Base-by-base conservation (phyloP, 2,888 invertebrate genomes). In the Aromia moschata region DNA sequence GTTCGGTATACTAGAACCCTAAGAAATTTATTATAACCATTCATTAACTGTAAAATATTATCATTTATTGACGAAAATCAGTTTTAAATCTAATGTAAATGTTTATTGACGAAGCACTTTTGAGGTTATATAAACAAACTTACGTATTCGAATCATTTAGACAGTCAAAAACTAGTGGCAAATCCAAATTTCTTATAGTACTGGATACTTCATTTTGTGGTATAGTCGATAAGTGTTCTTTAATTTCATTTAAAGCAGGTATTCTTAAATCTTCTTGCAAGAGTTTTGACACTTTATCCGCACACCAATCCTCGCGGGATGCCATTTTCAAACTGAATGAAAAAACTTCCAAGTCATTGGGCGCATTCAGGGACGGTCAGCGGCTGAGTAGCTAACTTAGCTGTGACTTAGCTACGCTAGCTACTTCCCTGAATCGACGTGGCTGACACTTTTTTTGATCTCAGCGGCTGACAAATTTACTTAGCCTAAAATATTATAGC, bases 81-180 rank as follows among this genome's bases (percentile, higher is more conserved):
- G 1, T 12, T 12, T 18, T 38, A 30, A 25, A 43, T 18, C 12
- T 14, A 20, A 58, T 46, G 47, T 18, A 38, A 53, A 51, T 10
- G 52, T 37, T 47, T 40, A 43, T 62, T 63, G 53, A 71, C 68
- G 52, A 45, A 70, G 69, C 70, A 69, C 15, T 70, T 71, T 70
- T 65, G 47, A 68, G 62, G 64, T 69, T 74, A 68, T 20, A 49
- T 14, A 46, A 36, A 40, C 15, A 33, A 45, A 74, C 80, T 78
- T 79, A 83, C 83, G 72, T 74, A 52, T 82, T 83, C 5, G 82
- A 79, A 57, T 83, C 81, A 72, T 89, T 86, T 25, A 89, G 78
- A 69, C 89, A 90, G 37, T 87, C 85, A 59, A 89, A 85, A 54
- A 91, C 83, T 68, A 85, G 81, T 0, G 86, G 82, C 53, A 89